Base-by-base conservation (phyloP, 2,797 vertebrate genomes). In the Myotis daubentonii region DNA sequence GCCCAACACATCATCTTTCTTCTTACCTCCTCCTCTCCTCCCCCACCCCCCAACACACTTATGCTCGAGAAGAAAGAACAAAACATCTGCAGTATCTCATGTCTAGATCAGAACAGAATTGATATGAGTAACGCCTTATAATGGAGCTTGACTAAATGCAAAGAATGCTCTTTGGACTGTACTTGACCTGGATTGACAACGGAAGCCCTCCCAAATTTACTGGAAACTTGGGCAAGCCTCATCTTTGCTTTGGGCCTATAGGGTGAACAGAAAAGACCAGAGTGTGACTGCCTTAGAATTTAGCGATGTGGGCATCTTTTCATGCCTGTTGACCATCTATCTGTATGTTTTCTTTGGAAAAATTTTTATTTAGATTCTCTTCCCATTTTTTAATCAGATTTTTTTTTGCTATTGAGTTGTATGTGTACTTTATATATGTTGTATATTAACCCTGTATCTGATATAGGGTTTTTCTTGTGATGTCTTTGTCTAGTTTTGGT, bases 21-120 rank as follows among this genome's bases (percentile, higher is more conserved):
- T 25, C 51, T 30, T 8, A 5, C 16, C 4, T 55, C 51, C 33
- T 60, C 3, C 23, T 30, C 36, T 11, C 7, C 12, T 12, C 4
- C 7, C 17, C 33, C 36, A n/a, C 20, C 4, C 7, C 65, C 33
- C 47, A 33, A 41, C 87, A 44, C 41, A 28, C 82, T 55, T 86
- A 72, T 25, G 12, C 53, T 89, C 84, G 62, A 78, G 55, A 87
- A 71, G 71, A 84, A 89, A 68, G 51, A 80, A 38, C 1, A 79
- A 94, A 70, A 33, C 41, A 23, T 62, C 36, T 95, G 33, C 92
- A 25, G 0, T 92, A 82, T 55, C 85, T 95, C 25, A 57, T 92
- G 10, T 70, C 51, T 10, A 85, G 51, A 89, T 91, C 44, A 49
- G n/a, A 53, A 76, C 22, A 91, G 72, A 88, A 82, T 12, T 86